Conservation (phyloP, 2,797 vertebrate genomes). For the Morus bassanus region DNA sequence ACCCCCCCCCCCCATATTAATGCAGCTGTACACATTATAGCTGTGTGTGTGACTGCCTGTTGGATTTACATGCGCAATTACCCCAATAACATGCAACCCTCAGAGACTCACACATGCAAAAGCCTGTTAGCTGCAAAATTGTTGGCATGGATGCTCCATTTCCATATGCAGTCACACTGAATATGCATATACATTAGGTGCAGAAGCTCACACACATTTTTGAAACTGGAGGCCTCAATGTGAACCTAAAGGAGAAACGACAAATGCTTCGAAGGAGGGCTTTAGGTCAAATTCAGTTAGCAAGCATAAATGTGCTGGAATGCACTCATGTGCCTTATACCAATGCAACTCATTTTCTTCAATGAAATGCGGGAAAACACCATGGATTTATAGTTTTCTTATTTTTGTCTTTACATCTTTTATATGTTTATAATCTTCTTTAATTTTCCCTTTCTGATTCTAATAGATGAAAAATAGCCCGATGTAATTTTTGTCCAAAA, state of each 20-base stretch:
- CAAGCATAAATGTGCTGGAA: not conserved
- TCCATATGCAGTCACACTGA: constrained; percentile 28
- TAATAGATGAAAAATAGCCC: not conserved
- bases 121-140: constrained; percentile 32
- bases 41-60: not conserved
- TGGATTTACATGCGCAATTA: constrained; percentile 13
- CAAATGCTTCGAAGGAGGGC: not conserved
- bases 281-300: not conserved
- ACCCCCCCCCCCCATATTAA: not conserved
- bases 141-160: constrained; percentile 37
- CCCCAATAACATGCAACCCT: not conserved
- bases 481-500: not conserved
- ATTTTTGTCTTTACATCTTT: not conserved
- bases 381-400: not conserved
- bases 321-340: not conserved
- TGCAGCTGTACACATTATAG: not conserved
- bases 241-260: constrained; percentile 35
- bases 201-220: not conserved
- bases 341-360: not conserved
- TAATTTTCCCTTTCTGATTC: not conserved
- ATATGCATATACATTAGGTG: constrained; percentile 38
- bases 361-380: not conserved
- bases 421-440: not conserved
- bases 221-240: not conserved
- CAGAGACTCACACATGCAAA: not conserved